Conservation (phyloP, 1,140 invertebrate genomes). For the Colletes latitarsis region DNA sequence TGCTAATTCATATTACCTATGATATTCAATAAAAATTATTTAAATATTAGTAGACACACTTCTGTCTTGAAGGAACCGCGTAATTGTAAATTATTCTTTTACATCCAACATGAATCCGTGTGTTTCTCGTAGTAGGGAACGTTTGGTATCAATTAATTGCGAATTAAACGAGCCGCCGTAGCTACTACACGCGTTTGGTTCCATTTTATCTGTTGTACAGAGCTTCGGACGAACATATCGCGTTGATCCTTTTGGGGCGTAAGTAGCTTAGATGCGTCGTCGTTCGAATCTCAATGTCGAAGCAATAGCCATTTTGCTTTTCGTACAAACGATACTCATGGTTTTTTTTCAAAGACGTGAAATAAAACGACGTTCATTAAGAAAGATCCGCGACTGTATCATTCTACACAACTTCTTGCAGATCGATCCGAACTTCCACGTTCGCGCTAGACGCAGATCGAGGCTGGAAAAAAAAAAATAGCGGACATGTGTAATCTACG, state of each 20-base stretch:
- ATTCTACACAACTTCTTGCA: background rate
- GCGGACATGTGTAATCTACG: background rate
- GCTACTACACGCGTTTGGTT: too few relatives aligned
- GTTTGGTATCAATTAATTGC: background rate
- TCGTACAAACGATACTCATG: slow-evolving; percentile 5
- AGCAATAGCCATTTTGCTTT: slow-evolving; percentile 1
- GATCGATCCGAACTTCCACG: background rate
- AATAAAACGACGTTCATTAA: slow-evolving; percentile 5
- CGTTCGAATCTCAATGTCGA: too few relatives aligned
- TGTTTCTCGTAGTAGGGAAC: background rate
- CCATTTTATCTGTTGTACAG: too few relatives aligned
- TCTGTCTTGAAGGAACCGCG: slow-evolving; percentile 13
- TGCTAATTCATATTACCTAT: slow-evolving; percentile 52
- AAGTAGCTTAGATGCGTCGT: too few relatives aligned
- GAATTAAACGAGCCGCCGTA: too few relatives aligned
- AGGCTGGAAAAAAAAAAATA: background rate
- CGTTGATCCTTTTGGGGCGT: too few relatives aligned
- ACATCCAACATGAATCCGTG: background rate
- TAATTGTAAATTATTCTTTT: slow-evolving; percentile 29
- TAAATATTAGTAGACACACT: slow-evolving; percentile 44
- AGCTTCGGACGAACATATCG: too few relatives aligned
- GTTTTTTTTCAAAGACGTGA: slow-evolving; percentile 1
- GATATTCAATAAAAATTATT: slow-evolving; percentile 56
- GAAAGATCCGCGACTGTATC: background rate
- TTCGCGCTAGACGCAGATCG: background rate